Percentiles rank a stretch among this genome's conserved stretches.
Conservation (phyloP, 2,113 vertebrate genomes). For the Chunga burmeisteri region DNA sequence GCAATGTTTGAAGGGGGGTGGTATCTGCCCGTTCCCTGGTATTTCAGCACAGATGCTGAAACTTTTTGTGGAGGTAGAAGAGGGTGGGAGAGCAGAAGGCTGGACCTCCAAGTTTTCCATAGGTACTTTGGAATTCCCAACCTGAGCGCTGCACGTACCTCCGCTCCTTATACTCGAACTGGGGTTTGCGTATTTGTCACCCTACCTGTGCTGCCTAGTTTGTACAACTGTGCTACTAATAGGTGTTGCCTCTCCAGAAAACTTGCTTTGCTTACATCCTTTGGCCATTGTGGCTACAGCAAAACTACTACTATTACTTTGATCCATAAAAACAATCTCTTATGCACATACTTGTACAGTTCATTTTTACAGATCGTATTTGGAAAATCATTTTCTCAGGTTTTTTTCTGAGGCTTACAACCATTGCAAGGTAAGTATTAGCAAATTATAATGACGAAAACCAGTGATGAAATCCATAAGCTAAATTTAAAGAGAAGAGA, state of each 20-base stretch:
- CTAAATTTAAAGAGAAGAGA: not conserved
- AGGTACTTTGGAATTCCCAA: not conserved
- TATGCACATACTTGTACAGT: fast-evolving
- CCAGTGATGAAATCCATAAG: not conserved
- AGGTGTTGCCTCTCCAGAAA: not conserved
- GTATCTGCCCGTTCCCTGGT: not conserved
- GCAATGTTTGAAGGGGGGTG: not conserved
- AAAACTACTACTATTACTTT: not conserved
- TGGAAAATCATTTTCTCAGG: not conserved
- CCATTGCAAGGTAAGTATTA: not conserved
- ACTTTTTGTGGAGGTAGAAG: not conserved
- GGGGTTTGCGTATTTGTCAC: not conserved
- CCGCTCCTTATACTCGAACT: fast-evolving
- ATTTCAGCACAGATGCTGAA: not conserved
- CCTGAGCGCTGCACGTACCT: fast-evolving
- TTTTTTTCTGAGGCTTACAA: not conserved
- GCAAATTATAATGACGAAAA: not conserved
- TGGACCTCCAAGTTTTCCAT: not conserved
- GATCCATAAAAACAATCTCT: not conserved
- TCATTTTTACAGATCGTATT: not conserved
- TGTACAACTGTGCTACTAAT: not conserved
- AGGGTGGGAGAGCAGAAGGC: not conserved
- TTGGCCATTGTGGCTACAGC: not conserved
- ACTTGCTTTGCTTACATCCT: not conserved
- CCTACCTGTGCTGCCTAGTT: not conserved